These are phyloP conservation scores for Diglossa cyanea DNA, from an alignment of 2,797 vertebrate genomes.

Conservation along the genomic window DNA sequence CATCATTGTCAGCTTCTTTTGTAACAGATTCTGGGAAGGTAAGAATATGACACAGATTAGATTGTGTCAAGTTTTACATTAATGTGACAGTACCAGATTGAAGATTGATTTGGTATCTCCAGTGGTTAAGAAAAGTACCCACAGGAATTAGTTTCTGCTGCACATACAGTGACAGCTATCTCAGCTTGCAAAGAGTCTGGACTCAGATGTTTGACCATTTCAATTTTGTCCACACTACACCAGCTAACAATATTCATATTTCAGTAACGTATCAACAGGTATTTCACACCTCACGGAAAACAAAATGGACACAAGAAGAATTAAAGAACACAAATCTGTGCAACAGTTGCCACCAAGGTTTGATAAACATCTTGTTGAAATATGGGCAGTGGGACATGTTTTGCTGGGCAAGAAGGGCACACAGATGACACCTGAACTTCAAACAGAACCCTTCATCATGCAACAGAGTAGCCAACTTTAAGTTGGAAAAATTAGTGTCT, in stretches of 20 bases:
- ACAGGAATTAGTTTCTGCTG: background rate
- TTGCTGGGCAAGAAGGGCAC: background rate
- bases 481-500: background rate
- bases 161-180: background rate
- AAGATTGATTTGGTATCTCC: background rate
- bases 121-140: background rate
- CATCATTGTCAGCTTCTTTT: conserved; percentile 54
- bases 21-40: conserved; percentile 44
- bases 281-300: background rate
- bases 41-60: background rate
- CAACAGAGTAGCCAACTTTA: background rate
- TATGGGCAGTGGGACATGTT: rapidly evolving
- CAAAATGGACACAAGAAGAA: background rate
- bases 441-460: background rate
- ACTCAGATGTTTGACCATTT: background rate
- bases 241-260: background rate
- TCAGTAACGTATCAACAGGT: background rate
- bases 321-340: background rate
- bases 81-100: background rate
- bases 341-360: background rate
- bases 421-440: background rate
- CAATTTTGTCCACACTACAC: background rate
- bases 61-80: background rate
- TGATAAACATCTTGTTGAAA: rapidly evolving
- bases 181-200: background rate